phyloP scores from a whole-genome alignment of 2,797 vertebrate species.

The Peromyscus aztecus region DNA sequence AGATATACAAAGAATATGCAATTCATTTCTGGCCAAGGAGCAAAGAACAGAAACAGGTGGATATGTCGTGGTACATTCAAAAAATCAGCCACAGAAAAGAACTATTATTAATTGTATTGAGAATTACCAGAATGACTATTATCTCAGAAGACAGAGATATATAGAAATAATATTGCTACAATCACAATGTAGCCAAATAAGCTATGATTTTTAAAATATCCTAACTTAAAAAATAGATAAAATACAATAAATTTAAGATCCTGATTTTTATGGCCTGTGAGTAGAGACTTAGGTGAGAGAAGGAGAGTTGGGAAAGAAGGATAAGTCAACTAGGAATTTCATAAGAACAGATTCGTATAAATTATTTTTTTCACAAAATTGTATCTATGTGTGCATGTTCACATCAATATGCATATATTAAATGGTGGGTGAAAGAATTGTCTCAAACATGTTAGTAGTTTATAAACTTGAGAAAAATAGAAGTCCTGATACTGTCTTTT shows the following conservation, averaged over 20 bases:
- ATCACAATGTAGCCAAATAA: not conserved
- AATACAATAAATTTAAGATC: not conserved
- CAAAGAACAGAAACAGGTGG: not conserved
- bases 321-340: not conserved
- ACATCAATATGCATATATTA: not conserved
- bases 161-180: not conserved
- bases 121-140: not conserved
- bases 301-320: not conserved
- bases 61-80: not conserved
- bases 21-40: not conserved
- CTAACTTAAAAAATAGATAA: not conserved
- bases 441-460: not conserved
- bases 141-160: not conserved
- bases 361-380: too few relatives aligned
- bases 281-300: not conserved
- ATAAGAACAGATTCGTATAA: not conserved
- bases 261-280: not conserved
- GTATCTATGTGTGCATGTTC: not conserved
- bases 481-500: not conserved
- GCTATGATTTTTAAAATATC: not conserved
- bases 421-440: not conserved
- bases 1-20: not conserved
- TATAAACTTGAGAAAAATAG: not conserved
- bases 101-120: not conserved
- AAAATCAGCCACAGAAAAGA: not conserved